Conservation (phyloP, 2,113 vertebrate species). For the Pandion haliaetus region DNA sequence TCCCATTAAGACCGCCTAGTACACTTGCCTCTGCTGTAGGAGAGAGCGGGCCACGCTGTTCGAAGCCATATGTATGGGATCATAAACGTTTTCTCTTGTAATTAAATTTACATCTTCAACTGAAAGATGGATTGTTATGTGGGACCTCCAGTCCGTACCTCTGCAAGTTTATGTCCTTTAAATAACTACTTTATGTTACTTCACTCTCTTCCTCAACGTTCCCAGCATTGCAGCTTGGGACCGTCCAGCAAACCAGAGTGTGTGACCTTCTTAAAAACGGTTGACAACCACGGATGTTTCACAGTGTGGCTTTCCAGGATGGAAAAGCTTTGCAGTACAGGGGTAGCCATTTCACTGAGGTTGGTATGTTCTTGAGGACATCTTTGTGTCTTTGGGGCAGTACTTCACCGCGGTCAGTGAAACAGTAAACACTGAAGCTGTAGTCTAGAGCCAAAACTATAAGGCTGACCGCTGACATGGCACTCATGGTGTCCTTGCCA, state of each 20-base stretch:
- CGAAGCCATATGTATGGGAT: neutral
- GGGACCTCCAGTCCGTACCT: neutral
- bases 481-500: neutral
- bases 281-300: rapidly evolving
- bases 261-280: neutral
- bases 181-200: neutral
- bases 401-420: neutral
- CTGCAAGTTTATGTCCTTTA: neutral
- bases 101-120: neutral
- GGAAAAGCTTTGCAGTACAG: neutral
- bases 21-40: neutral
- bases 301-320: neutral
- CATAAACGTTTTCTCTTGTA: neutral
- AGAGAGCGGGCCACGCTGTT: rapidly evolving
- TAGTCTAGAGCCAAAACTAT: neutral
- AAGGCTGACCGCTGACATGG: neutral
- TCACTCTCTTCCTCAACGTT: neutral
- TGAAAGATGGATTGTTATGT: neutral
- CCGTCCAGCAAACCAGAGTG: neutral
- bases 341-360: neutral
- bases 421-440: neutral
- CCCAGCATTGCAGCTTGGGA: neutral
- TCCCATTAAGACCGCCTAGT: neutral
- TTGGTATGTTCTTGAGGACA: rapidly evolving
- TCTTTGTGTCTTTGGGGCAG: neutral